Evolutionary conservation across 37 sponge, comb jelly and placozoan genomes (phyloP).

Genomic region (Agelas oroides): DNA sequence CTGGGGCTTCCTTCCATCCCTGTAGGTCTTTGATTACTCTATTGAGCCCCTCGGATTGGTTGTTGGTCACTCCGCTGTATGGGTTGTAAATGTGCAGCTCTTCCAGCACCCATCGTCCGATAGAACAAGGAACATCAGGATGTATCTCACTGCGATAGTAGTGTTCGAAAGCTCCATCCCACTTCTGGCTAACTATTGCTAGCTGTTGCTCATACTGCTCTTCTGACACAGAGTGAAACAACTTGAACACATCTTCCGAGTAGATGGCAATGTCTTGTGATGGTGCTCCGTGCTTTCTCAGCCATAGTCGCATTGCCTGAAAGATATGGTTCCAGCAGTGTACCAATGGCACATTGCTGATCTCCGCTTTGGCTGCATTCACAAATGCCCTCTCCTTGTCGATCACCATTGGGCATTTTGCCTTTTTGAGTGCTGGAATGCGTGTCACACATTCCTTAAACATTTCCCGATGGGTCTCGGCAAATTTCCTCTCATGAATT

Average conservation of each 20-base stretch:
- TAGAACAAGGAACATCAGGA: conserved; percentile 13
- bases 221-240: conserved; percentile 61
- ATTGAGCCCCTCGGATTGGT: too few species aligned
- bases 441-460: conserved; percentile 17
- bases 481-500: conserved; percentile 63
- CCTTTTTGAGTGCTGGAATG: conserved; percentile 13
- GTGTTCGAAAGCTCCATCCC: conserved; percentile 27
- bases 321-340: conserved; percentile 66
- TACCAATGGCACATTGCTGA: conserved; percentile 16
- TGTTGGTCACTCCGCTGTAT: conserved; percentile 72
- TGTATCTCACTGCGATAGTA: conserved; percentile 40
- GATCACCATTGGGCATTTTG: background rate
- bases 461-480: conserved; percentile 28
- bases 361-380: conserved; percentile 33
- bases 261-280: conserved; percentile 50
- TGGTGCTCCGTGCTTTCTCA: conserved; percentile 47
- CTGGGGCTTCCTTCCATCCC: too few species aligned
- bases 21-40: too few species aligned
- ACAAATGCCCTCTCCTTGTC: conserved; percentile 32
- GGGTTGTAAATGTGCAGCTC: conserved; percentile 50
- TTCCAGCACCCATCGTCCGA: conserved; percentile 44
- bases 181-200: background rate
- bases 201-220: background rate
- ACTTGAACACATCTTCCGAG: conserved; percentile 13
- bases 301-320: conserved; percentile 33